phyloP scores from a whole-genome alignment of 2,113 vertebrate genomes.

The Motacilla alba region DNA sequence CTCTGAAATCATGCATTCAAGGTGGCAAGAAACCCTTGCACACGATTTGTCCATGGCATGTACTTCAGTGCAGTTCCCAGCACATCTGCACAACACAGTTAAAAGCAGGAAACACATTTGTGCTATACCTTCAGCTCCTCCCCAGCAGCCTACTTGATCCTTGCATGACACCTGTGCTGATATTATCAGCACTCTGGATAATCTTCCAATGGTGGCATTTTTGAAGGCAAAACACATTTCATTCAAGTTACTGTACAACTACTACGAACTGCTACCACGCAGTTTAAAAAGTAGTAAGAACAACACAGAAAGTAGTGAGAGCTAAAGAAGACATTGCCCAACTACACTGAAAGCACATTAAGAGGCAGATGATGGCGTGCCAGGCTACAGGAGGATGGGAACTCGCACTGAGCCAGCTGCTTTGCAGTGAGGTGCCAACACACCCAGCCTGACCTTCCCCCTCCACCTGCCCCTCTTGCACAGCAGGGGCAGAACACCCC shows the following conservation, averaged over 20 bases:
- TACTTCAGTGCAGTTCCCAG: not conserved
- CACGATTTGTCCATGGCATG: not conserved
- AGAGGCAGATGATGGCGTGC: not conserved
- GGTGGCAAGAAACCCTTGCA: not conserved
- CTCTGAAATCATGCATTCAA: not conserved
- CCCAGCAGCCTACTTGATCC: conserved; percentile 27
- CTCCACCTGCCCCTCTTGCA: not conserved
- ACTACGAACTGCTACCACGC: not conserved
- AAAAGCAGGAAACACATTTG: not conserved
- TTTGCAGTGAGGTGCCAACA: not conserved
- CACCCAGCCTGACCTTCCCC: not conserved
- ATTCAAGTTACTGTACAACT: not conserved
- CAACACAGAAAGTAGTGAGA: not conserved
- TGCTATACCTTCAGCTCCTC: not conserved
- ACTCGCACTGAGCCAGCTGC: fast-evolving
- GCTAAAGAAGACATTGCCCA: not conserved
- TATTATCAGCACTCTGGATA: conserved; percentile 21
- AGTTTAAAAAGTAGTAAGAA: not conserved
- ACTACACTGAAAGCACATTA: not conserved
- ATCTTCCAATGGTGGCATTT: not conserved
- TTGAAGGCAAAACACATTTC: not conserved
- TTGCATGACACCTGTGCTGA: conserved; percentile 58
- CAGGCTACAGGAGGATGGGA: not conserved
- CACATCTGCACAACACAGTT: not conserved
- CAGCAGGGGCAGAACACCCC: fast-evolving